These are phyloP conservation scores for Rhegmatorhina hoffmannsi DNA, from an alignment of 2,113 vertebrate genomes.

Conservation along the genomic window DNA sequence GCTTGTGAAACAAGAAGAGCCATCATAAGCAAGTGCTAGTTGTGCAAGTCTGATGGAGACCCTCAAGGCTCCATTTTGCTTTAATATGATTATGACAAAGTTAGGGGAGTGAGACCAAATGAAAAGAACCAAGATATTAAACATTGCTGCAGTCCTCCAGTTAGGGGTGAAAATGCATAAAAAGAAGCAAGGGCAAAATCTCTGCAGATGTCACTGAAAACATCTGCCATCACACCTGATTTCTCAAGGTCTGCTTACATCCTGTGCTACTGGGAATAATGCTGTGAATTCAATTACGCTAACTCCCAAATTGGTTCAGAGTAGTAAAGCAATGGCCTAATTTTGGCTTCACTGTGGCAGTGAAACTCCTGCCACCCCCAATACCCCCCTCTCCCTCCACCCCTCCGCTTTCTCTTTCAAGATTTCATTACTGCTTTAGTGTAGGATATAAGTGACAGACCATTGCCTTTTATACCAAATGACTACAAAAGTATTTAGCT, in stretches of 20 bases:
- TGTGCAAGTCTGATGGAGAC: background rate
- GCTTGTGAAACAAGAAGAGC: background rate
- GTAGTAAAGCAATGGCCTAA: background rate
- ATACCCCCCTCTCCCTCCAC: background rate
- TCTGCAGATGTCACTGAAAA: background rate
- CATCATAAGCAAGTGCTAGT: background rate
- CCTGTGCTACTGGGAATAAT: background rate
- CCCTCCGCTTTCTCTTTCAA: background rate
- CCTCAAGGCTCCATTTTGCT: background rate
- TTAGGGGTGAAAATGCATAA: background rate
- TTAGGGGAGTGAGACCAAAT: background rate
- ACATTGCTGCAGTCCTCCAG: background rate
- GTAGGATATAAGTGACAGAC: background rate
- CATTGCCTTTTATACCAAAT: constrained; percentile 51
- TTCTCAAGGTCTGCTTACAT: background rate
- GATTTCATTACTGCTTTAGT: constrained; percentile 18
- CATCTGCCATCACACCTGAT: background rate
- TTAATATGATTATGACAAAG: background rate
- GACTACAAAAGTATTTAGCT: constrained; percentile 46
- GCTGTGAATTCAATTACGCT: background rate
- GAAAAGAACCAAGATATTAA: background rate
- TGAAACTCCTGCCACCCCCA: background rate
- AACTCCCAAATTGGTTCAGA: background rate
- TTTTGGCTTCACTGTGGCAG: background rate
- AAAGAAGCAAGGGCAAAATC: background rate